A percentile compares a stretch with the other conserved stretches of the same genome.
phyloP scores from a whole-genome alignment of 2,888 invertebrate species.

The Syritta pipiens region DNA sequence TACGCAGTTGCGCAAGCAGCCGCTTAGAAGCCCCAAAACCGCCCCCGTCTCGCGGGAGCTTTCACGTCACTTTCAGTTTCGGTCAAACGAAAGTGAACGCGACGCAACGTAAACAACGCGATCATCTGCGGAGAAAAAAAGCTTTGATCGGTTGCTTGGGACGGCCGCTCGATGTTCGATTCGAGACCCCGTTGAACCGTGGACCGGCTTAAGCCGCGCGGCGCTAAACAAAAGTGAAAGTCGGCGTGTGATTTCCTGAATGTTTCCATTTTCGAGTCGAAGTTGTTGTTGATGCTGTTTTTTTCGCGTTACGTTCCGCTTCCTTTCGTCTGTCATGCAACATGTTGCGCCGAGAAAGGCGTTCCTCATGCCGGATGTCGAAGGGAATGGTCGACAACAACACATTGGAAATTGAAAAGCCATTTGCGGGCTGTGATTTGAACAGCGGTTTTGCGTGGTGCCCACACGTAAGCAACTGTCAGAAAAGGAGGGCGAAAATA shows the following conservation, averaged over 20 bases:
- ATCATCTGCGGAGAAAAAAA: not conserved
- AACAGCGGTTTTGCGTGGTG: not conserved
- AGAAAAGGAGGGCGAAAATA: too few species aligned
- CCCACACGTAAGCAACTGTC: too few species aligned
- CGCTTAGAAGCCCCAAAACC: too few species aligned
- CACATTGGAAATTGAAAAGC: not conserved
- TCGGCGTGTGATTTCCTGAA: conserved; percentile 56
- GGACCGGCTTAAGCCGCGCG: not conserved
- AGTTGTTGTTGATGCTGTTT: conserved; percentile 14
- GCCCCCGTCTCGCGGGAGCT: too few species aligned
- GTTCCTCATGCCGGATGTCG: not conserved
- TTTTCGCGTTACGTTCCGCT: conserved; percentile 12
- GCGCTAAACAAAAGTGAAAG: conserved; percentile 57
- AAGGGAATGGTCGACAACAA: not conserved
- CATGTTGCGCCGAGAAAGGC: conserved; percentile 21
- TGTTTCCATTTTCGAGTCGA: conserved; percentile 41
- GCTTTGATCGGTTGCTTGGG: conserved; percentile 42
- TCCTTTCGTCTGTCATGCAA: conserved; percentile 40
- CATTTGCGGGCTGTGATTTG: not conserved
- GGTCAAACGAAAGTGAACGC: conserved; percentile 36
- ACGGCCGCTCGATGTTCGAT: conserved; percentile 12
- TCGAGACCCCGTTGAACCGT: conserved; percentile 8
- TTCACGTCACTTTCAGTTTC: conserved; percentile 61
- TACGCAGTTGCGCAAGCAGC: too few species aligned
- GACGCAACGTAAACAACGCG: not conserved